A percentile compares a stretch with the other conserved stretches of the same genome.
These are phyloP conservation scores for Ceraclea dissimilis DNA, from an alignment of 2,888 invertebrate species.

Conservation along the genomic window DNA sequence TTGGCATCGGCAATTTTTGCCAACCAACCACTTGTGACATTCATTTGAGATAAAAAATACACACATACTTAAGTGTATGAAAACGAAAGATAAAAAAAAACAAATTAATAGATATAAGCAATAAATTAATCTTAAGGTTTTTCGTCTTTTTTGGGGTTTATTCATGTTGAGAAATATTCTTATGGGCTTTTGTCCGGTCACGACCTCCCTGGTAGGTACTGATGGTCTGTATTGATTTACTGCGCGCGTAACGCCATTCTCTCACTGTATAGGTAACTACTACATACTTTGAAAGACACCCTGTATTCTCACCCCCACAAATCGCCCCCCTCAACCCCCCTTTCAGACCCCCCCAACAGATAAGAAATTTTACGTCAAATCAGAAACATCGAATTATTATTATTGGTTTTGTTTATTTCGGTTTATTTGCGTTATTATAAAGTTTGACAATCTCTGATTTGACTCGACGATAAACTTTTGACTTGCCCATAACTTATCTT, in stretches of 20 bases:
- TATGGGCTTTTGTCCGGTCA: too few relatives aligned
- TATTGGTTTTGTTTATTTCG: background rate
- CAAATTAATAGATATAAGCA: too few relatives aligned
- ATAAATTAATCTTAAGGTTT: too few relatives aligned
- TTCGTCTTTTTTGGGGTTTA: too few relatives aligned
- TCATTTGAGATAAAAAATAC: too few relatives aligned
- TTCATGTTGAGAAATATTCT: too few relatives aligned
- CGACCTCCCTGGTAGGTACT: constrained; percentile 34
- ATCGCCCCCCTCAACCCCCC: background rate
- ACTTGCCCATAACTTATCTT: too few relatives aligned
- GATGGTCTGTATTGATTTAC: constrained; percentile 55
- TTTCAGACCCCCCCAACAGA: constrained; percentile 9
- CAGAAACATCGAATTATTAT: constrained; percentile 2
- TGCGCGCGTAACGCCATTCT: constrained; percentile 31
- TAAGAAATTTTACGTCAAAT: constrained; percentile 22
- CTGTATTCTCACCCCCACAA: too few relatives aligned
- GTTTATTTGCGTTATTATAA: background rate
- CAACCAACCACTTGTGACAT: too few relatives aligned
- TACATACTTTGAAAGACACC: background rate
- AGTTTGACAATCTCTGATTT: constrained; percentile 9
- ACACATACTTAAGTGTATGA: too few relatives aligned
- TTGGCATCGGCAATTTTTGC: too few relatives aligned
- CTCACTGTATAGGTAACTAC: background rate
- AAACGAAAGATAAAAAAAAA: too few relatives aligned
- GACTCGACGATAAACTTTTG: constrained; percentile 3